Evolutionary conservation across 1,140 invertebrate species (phyloP), one percentile per base, ranked within the genome.

Genomic region (Spodoptera litura): DNA sequence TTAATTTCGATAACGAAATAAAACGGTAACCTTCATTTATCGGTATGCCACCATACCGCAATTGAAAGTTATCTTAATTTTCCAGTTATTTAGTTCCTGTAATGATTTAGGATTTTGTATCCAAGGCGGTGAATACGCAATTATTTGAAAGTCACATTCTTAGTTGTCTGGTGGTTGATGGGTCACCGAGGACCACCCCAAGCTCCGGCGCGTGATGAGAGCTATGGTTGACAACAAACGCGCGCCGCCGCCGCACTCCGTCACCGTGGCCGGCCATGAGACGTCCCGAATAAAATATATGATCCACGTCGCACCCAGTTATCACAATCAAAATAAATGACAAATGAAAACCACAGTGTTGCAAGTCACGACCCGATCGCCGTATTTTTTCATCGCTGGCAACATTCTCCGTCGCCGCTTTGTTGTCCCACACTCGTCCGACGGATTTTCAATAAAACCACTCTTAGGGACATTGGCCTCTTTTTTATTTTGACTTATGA

Each of bases 251-350:
- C 56, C 72, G 56, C 35, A 61, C 51, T 27, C 61, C 61, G 74
- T 56, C 62, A 52, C 52, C 66, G 77, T 38, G 12, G 51, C 20
- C 44, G 49, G 13, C 35, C 59, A 27, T 49, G 51, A 20, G 20
- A 71, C 56, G 98, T 87, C 83, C 83, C 86, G 87, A 91, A 89
- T 93, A 87, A 90, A 89, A 94, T 89, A 94, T 93, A 93, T 91
- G 87, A 89, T 88, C 85, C 89, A 91, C 91, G 91, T 93, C 92
- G 87, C 87, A 88, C 85, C 87, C 87, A 93, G 89, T 94, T 93
- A 93, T 89, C 89, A 94, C 92, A 95, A 95, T 93, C 93, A 93
- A 93, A 93, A 94, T 94, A 94, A 94, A 95, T 94, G 93, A 95
- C 93, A 95, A 93, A 94, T 94, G 94, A 91, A 94, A 94, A 91